Conservation (phyloP, 92 coral and sea anemone species). For the Metridium senile region DNA sequence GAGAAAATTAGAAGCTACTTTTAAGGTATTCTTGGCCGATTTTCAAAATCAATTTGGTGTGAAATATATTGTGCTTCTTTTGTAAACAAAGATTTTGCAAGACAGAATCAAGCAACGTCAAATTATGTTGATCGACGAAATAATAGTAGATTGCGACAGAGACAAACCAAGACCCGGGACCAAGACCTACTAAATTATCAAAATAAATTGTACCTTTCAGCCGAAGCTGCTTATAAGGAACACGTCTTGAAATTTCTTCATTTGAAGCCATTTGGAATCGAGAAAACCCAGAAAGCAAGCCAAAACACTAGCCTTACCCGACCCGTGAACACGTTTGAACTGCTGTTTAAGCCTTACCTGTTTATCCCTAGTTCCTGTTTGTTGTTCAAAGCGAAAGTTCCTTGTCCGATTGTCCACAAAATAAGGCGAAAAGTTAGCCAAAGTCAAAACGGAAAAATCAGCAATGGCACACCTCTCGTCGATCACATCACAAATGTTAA, state of each 20-base stretch:
- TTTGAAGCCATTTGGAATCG: background rate
- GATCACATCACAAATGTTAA: constrained; percentile 6
- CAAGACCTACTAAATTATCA: background rate
- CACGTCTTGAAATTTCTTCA: background rate
- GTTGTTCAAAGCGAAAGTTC: constrained; percentile 17
- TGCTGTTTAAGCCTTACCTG: constrained; percentile 24
- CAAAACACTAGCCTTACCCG: background rate
- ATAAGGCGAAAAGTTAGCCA: background rate
- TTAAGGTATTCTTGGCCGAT: too few species aligned
- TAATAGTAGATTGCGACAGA: background rate
- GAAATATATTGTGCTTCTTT: background rate
- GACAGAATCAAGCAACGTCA: background rate
- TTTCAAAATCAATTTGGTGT: background rate
- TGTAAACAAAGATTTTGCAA: constrained; percentile 10
- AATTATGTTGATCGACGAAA: background rate
- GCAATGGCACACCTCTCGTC: constrained; percentile 16
- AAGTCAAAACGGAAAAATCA: constrained; percentile 3
- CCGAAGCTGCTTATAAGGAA: background rate
- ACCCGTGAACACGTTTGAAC: background rate
- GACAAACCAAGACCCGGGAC: background rate
- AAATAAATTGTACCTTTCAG: background rate
- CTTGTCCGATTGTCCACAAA: constrained; percentile 3
- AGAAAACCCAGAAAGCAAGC: background rate
- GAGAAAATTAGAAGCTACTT: too few species aligned
- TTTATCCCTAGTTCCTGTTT: constrained; percentile 23